Conservation (phyloP, 2,113 vertebrate species). For the Ophthalmolycus amberensis region DNA sequence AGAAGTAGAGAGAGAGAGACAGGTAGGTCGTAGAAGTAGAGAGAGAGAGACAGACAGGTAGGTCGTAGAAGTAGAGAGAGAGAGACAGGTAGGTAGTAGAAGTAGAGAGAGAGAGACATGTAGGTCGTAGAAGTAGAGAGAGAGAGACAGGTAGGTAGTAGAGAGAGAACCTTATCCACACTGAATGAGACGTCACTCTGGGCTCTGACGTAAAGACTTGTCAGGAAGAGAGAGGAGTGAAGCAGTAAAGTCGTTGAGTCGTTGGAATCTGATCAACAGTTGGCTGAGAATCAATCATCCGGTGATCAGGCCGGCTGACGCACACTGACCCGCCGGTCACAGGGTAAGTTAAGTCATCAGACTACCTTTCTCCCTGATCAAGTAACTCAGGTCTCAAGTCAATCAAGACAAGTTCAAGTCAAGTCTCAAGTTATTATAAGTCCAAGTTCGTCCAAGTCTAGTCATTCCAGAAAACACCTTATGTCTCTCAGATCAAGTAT, state of each 20-base stretch:
- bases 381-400: no score
- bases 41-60: no score
- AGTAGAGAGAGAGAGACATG: background rate
- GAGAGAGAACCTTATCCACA: background rate
- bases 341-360: no score
- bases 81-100: background rate
- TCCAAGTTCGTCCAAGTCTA: background rate
- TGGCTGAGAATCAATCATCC: background rate
- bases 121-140: background rate
- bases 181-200: background rate
- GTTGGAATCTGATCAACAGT: conserved; percentile 7
- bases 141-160: background rate
- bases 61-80: background rate
- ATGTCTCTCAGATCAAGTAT: no score
- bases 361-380: no score
- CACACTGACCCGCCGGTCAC: background rate
- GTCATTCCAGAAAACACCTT: no score
- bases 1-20: background rate
- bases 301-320: conserved; percentile 15
- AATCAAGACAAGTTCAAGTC: background rate
- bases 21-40: no score
- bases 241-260: background rate
- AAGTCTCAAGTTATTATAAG: background rate
- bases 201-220: conserved; percentile 33
- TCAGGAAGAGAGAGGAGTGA: conserved; percentile 9